phyloP scores from a whole-genome alignment of 2,888 invertebrate species.

The Brachypalpus laphriformis region DNA sequence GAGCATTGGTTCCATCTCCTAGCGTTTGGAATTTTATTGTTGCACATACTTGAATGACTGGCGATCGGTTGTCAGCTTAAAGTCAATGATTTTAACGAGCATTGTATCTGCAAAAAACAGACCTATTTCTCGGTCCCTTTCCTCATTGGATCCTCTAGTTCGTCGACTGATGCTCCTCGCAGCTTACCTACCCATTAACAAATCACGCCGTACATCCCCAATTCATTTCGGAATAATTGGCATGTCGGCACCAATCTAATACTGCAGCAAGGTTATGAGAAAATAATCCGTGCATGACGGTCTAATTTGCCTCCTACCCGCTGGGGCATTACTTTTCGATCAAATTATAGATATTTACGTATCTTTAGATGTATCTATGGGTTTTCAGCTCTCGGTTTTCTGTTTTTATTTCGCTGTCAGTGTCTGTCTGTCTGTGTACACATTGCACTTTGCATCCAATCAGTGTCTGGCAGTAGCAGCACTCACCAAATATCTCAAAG shows the following conservation, averaged over 20 bases:
- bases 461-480: constrained; percentile 35
- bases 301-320: neutral
- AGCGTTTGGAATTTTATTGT: no score
- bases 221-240: neutral
- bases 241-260: neutral
- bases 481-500: constrained; percentile 56
- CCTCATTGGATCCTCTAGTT: no score
- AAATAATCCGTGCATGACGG: neutral
- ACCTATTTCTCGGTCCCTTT: no score
- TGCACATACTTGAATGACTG: no score
- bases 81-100: no score
- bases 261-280: neutral
- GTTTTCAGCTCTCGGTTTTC: neutral
- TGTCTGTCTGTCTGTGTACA: neutral
- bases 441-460: constrained; percentile 53
- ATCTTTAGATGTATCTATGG: neutral
- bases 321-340: neutral
- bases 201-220: neutral
- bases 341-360: neutral
- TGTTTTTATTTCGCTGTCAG: neutral
- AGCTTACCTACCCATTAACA: neutral
- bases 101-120: no score
- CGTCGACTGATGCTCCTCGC: no score
- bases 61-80: no score
- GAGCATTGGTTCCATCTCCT: no score